phyloP scores from a whole-genome alignment of 2,888 invertebrate genomes.

The Cephus runcator region DNA sequence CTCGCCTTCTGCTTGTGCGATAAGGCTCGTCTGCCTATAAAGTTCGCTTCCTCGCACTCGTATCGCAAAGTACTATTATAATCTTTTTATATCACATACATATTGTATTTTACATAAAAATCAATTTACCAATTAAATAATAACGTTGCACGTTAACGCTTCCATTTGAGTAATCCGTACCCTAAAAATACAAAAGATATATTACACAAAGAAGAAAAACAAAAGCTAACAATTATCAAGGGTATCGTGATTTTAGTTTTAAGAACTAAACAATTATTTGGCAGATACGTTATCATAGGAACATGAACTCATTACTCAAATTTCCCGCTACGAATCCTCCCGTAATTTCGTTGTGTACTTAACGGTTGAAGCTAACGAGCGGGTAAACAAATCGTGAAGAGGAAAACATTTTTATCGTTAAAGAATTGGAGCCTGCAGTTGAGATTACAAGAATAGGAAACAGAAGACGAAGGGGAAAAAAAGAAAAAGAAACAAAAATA shows the following conservation, averaged over 20 bases:
- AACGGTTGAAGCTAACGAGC: neutral
- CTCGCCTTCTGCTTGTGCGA: too few relatives aligned
- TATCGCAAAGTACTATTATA: neutral
- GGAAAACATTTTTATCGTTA: neutral
- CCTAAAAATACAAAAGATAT: neutral
- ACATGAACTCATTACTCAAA: neutral
- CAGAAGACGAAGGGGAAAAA: too few relatives aligned
- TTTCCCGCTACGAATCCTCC: neutral
- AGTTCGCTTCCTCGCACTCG: too few relatives aligned
- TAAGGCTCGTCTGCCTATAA: too few relatives aligned
- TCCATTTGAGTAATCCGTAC: neutral
- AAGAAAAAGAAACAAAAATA: neutral
- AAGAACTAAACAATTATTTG: neutral
- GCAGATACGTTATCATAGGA: neutral
- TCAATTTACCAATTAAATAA: neutral
- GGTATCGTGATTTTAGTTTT: neutral
- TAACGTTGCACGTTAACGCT: too few relatives aligned
- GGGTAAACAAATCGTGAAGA: neutral
- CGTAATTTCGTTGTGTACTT: neutral
- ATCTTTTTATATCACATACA: neutral
- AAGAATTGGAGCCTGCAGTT: neutral
- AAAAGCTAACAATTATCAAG: neutral
- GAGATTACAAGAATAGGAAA: neutral
- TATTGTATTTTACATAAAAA: neutral
- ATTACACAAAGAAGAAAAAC: neutral